phyloP scores from a whole-genome alignment of 1,140 invertebrate species.

The Pteromalus puparum region DNA sequence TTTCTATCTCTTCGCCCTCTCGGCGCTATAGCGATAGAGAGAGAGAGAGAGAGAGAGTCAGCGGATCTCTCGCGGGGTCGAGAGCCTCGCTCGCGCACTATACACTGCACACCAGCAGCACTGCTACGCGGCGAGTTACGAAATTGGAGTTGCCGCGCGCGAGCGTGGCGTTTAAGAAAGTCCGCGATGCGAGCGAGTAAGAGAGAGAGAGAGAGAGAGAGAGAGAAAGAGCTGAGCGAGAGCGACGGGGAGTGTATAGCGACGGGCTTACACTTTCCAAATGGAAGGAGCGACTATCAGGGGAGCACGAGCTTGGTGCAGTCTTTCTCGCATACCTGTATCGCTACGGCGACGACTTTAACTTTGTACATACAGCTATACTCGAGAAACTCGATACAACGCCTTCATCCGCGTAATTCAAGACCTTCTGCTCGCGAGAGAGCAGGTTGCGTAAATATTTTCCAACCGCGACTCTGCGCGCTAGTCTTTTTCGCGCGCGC shows the following conservation, averaged over 20 bases:
- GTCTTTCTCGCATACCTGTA: not conserved
- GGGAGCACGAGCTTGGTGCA: conserved; percentile 3
- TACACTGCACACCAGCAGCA: too few relatives aligned
- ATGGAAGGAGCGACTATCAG: conserved; percentile 52
- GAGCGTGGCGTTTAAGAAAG: conserved; percentile 23
- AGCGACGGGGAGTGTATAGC: too few relatives aligned
- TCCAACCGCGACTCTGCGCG: not conserved
- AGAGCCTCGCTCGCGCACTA: conserved; percentile 24
- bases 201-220: too few relatives aligned
- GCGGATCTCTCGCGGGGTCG: conserved; percentile 34
- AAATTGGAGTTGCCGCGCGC: conserved; percentile 33
- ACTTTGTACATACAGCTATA: not conserved
- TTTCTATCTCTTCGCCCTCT: conserved; percentile 21
- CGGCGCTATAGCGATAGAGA: not conserved
- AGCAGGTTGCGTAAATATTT: not conserved
- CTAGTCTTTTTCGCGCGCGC: not conserved
- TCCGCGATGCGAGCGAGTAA: not conserved
- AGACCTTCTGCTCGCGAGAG: not conserved
- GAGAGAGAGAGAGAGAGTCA: not conserved
- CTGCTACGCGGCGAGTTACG: conserved; percentile 33
- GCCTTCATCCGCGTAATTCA: conserved; percentile 32
- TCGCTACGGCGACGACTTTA: not conserved
- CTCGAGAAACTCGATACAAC: conserved; percentile 20
- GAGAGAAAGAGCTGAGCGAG: too few relatives aligned
- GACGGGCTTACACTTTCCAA: conserved; percentile 48